Percentiles rank a stretch among this genome's conserved stretches.
phyloP scores from a whole-genome alignment of 1,140 invertebrate species.

The Cydia pomonella region DNA sequence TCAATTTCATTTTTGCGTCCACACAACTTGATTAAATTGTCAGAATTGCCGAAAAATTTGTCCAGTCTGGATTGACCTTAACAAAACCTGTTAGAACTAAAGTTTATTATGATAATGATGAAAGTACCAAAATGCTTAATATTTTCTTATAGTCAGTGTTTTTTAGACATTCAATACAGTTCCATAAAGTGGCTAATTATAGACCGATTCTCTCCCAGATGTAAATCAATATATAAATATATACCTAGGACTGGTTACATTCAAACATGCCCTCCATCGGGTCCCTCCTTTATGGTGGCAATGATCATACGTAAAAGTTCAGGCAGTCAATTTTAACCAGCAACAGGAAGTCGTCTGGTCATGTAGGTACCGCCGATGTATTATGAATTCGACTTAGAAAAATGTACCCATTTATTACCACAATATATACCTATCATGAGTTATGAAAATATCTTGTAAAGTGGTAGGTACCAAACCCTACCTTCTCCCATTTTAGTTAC shows the following conservation, averaged over 20 bases:
- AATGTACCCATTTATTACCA: not conserved
- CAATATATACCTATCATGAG: not conserved
- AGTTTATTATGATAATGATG: too few species aligned
- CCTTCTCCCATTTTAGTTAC: not conserved
- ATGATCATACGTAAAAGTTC: not conserved
- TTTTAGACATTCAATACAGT: too few species aligned
- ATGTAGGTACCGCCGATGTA: not conserved
- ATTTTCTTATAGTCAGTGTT: too few species aligned
- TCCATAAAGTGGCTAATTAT: not conserved
- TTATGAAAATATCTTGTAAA: not conserved
- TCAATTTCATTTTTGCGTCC: too few species aligned
- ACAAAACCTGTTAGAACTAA: too few species aligned
- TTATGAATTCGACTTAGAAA: not conserved
- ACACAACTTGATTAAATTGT: too few species aligned
- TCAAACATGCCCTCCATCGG: not conserved
- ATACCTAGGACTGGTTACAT: not conserved
- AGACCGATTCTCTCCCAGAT: not conserved
- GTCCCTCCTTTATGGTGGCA: slow-evolving; percentile 11
- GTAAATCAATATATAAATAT: not conserved
- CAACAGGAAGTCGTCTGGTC: not conserved
- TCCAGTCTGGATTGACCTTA: too few species aligned
- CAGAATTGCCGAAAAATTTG: too few species aligned
- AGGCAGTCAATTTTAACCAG: not conserved
- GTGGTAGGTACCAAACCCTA: not conserved
- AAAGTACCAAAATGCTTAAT: too few species aligned